A percentile compares a stretch with the other conserved stretches of the same genome.
Evolutionary conservation across 2,888 invertebrate species (phyloP).

Genomic region (Napeogenes sylphis): DNA sequence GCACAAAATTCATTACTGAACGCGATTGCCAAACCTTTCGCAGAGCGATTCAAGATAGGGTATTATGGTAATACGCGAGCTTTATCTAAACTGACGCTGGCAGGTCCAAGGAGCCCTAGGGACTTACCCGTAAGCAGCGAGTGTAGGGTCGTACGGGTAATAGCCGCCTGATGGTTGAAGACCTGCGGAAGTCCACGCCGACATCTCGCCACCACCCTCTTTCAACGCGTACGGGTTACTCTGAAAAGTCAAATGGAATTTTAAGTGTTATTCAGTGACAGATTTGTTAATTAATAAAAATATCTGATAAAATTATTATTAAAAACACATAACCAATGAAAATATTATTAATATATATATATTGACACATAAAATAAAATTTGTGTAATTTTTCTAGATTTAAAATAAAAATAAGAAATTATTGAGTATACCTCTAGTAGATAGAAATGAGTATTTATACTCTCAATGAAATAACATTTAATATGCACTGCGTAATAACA

Average conservation of each 20-base stretch:
- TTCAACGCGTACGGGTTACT: slow-evolving; percentile 94
- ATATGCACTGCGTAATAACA: neutral
- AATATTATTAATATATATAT: neutral
- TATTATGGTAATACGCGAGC: slow-evolving; percentile 71
- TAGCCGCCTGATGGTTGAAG: slow-evolving; percentile 94
- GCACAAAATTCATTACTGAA: slow-evolving; percentile 51
- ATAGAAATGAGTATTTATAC: no score
- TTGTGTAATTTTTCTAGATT: no score
- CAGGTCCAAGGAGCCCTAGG: slow-evolving; percentile 58
- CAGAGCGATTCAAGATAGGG: slow-evolving; percentile 72
- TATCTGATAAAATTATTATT: neutral
- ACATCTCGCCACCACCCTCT: slow-evolving; percentile 91
- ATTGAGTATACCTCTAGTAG: no score
- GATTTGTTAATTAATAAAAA: neutral
- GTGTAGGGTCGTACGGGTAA: slow-evolving; percentile 95
- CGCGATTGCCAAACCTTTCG: slow-evolving; percentile 69
- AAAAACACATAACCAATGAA: neutral
- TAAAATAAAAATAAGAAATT: no score
- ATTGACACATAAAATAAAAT: no score
- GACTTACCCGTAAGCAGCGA: slow-evolving; percentile 95
- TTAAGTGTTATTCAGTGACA: slow-evolving; percentile 5
- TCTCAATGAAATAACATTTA: no score
- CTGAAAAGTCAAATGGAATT: slow-evolving; percentile 77
- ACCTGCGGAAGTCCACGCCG: slow-evolving; percentile 94
- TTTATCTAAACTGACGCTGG: slow-evolving; percentile 71